These are phyloP conservation scores for Botia kubotai DNA, from an alignment of 2,797 vertebrate species.

Conservation along the genomic window DNA sequence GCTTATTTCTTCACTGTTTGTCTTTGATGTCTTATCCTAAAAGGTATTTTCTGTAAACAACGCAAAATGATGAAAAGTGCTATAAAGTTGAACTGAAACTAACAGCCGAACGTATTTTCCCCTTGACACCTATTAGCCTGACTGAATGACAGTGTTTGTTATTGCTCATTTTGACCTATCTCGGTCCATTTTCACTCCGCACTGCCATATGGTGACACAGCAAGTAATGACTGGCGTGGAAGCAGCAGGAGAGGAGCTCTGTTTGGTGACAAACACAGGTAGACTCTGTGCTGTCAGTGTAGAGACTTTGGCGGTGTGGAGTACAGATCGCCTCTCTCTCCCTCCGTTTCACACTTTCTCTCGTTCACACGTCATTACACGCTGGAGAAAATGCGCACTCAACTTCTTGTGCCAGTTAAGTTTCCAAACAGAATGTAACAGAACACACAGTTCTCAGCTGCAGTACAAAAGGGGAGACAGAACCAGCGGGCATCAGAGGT, in stretches of 20 bases:
- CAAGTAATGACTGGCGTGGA: constrained; percentile 63
- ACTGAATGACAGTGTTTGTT: not conserved
- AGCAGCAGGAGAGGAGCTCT: constrained; percentile 41
- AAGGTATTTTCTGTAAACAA: too few species aligned
- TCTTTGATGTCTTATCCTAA: too few species aligned
- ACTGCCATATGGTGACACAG: constrained; percentile 76
- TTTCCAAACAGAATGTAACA: constrained; percentile 62
- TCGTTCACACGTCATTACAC: not conserved
- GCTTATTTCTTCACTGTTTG: too few species aligned
- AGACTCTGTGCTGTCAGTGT: constrained; percentile 51
- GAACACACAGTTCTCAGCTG: not conserved
- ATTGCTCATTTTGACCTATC: constrained; percentile 24
- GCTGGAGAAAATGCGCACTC: constrained; percentile 26
- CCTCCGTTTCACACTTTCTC: not conserved
- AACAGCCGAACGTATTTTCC: not conserved
- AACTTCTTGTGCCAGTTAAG: constrained; percentile 34
- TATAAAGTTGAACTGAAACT: not conserved
- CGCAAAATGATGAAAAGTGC: too few species aligned
- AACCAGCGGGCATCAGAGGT: constrained; percentile 19
- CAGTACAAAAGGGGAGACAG: not conserved
- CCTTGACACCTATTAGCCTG: not conserved
- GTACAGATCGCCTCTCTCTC: not conserved
- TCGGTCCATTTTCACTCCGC: constrained; percentile 50
- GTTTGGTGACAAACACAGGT: constrained; percentile 36
- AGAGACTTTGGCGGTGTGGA: not conserved